These are phyloP conservation scores for Pemphigus obesinymphae DNA, from an alignment of 1,140 invertebrate genomes.

Conservation along the genomic window DNA sequence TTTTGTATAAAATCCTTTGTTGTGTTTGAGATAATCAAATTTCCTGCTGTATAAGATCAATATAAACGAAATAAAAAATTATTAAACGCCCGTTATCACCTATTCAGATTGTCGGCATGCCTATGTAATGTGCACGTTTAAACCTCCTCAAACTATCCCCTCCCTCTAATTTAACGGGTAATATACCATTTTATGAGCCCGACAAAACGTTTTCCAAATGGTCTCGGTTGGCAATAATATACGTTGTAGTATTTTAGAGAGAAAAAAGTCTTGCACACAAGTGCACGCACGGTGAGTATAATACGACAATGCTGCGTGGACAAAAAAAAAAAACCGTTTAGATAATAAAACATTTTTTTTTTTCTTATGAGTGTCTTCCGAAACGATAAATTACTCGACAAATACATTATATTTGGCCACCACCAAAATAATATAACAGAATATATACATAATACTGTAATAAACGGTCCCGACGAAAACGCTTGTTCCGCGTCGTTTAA, in stretches of 20 bases:
- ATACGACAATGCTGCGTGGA: not conserved
- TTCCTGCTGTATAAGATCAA: not conserved
- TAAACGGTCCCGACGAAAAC: not conserved
- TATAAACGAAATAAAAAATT: not conserved
- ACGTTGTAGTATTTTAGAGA: not conserved
- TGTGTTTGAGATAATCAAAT: not conserved
- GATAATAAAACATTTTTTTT: no score
- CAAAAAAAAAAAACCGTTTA: no score
- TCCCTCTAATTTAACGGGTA: not conserved
- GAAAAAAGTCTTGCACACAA: not conserved
- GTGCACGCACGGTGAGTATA: not conserved
- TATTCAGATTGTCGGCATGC: not conserved
- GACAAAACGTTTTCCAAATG: conserved; percentile 9
- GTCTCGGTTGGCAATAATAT: conserved; percentile 1
- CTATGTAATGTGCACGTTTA: not conserved
- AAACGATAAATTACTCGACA: not conserved
- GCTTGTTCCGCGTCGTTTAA: not conserved
- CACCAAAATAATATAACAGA: not conserved
- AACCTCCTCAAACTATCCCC: not conserved
- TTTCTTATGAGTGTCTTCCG: not conserved
- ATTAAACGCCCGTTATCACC: not conserved
- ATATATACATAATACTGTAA: not conserved
- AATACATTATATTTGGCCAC: not conserved
- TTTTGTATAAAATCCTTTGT: no score
- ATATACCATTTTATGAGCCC: not conserved